Base-by-base conservation (phyloP, 2,113 vertebrate genomes). In the Okapia johnstoni region DNA sequence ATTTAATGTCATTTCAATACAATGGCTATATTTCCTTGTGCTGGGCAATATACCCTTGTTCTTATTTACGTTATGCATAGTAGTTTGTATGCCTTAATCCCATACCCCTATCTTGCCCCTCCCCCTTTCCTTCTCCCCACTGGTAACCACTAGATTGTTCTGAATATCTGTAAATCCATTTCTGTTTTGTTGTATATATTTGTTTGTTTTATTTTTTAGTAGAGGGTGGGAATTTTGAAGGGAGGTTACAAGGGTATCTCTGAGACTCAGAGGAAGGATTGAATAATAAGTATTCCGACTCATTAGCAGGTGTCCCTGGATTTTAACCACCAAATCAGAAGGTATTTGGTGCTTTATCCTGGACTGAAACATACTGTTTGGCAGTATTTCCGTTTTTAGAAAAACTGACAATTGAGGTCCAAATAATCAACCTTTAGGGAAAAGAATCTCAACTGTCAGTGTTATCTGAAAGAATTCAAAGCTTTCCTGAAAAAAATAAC, bases 381-480 rank as follows among this genome's bases (percentile, higher is more conserved):
- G 25, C 1, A 95, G 10, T 73, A 77, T 54, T 93, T 97, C 88
- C 85, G 6, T 93, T 66, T 81, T 60, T 87, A 80, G 83, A 84
- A 97, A 96, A 90, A 85, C n/a, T 60, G 33, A 63, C 33, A 70
- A 30, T 26, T 73, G 12, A 94, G 6, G 9, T 54, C 43, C 33
- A 94, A 81, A 96, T 40, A 50, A 94, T 58, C 23, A 95, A 61
- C 1, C 2, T 17, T 52, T 70, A 76, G 21, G 33, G 23, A 92
- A 93, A 94, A 80, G 25, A 90, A 70, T 76, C 36, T 96, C 50
- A 88, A 46, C 33, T 94, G 19, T 70, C n/a, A 89, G 40, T 76
- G 80, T 88, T 93, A 48, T 83, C 43, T 11, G 14, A 57, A 94
- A 95, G 92, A 95, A 83, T 70, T 66, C 46, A 93, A 95, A 95